phyloP scores from a whole-genome alignment of 2,113 vertebrate genomes.

The Asarcornis scutulata region DNA sequence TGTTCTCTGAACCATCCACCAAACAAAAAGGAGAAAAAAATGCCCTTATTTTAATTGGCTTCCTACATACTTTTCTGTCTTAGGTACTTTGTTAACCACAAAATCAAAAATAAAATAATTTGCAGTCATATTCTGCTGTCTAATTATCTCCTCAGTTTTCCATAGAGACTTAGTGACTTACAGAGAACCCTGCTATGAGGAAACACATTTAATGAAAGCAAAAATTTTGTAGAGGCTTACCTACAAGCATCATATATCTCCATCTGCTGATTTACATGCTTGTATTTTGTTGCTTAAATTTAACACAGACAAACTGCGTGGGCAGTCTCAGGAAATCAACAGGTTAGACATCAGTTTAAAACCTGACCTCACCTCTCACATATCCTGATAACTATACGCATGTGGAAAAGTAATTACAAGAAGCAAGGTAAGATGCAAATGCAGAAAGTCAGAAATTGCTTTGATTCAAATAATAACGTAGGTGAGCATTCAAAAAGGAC shows the following conservation, averaged over 20 bases:
- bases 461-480: not conserved
- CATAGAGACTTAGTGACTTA: not conserved
- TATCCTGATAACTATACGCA: not conserved
- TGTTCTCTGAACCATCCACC: slow-evolving; percentile 12
- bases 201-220: not conserved
- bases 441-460: not conserved
- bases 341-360: not conserved
- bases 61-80: slow-evolving; percentile 27
- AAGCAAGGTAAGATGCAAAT: not conserved
- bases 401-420: not conserved
- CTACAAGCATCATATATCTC: not conserved
- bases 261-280: not conserved
- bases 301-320: not conserved
- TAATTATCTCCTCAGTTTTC: slow-evolving; percentile 48
- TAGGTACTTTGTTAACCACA: slow-evolving; percentile 11
- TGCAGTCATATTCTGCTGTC: not conserved
- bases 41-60: slow-evolving; percentile 30
- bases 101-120: slow-evolving; percentile 23
- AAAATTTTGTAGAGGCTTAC: slow-evolving; percentile 1
- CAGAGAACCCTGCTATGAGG: not conserved
- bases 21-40: not conserved
- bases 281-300: not conserved
- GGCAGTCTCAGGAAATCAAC: not conserved
- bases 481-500: not conserved
- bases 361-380: not conserved